phyloP scores from a whole-genome alignment of 1,140 invertebrate species.

The Ericerus pela region DNA sequence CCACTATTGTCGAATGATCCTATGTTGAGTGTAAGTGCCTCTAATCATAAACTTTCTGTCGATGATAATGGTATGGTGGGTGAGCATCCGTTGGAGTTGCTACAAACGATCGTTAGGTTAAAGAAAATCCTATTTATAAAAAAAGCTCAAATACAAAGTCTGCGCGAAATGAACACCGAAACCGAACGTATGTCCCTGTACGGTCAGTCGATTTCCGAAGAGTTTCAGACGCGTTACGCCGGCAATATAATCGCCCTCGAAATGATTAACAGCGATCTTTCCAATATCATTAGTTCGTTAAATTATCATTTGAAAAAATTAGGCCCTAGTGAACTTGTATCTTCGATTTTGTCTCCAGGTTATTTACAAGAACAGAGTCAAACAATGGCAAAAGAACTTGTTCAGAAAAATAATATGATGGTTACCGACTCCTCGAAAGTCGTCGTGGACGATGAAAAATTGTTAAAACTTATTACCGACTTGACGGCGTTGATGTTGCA shows the following conservation, averaged over 20 bases:
- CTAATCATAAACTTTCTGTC: neutral
- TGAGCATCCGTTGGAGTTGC: conserved; percentile 15
- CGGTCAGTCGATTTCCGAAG: conserved; percentile 55
- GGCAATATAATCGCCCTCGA: conserved; percentile 78
- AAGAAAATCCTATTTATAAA: conserved; percentile 76
- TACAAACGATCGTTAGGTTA: conserved; percentile 38
- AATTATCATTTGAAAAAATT: conserved; percentile 16
- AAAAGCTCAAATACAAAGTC: conserved; percentile 57
- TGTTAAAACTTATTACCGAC: conserved; percentile 68
- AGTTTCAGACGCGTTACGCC: conserved; percentile 83
- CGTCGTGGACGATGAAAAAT: conserved; percentile 39
- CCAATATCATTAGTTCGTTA: conserved; percentile 36
- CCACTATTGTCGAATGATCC: conserved; percentile 5
- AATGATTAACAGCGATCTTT: conserved; percentile 75
- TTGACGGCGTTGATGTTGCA: conserved; percentile 83
- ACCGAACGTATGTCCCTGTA: conserved; percentile 75
- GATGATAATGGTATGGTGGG: conserved; percentile 13
- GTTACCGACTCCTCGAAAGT: conserved; percentile 36
- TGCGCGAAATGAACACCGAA: conserved; percentile 79
- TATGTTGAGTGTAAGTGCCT: neutral
- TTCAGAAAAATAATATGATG: conserved; percentile 52
- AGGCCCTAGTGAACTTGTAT: conserved; percentile 36
- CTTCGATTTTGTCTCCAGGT: conserved; percentile 51
- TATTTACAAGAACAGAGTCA: conserved; percentile 72
- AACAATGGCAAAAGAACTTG: conserved; percentile 65